phyloP scores from a whole-genome alignment of 2,113 vertebrate species.

The Butorides virescens region DNA sequence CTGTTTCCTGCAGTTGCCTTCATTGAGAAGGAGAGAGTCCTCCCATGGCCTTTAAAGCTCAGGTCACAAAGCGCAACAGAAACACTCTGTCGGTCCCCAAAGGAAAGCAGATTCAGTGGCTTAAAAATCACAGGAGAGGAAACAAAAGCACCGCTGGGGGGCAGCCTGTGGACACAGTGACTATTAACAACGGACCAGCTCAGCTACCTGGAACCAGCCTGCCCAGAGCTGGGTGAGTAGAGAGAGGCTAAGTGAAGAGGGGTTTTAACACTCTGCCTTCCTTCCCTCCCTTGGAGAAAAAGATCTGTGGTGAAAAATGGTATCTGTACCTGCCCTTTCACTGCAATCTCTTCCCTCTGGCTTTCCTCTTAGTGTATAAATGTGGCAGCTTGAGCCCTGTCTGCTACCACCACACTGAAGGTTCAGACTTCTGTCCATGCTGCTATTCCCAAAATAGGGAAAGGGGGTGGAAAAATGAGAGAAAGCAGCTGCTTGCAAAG shows the following conservation, averaged over 20 bases:
- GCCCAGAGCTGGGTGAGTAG: neutral
- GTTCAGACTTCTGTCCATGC: neutral
- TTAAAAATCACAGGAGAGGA: neutral
- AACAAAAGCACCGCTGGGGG: neutral
- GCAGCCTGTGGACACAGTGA: neutral
- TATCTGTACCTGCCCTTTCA: neutral
- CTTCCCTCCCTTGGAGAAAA: neutral
- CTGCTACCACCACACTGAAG: neutral
- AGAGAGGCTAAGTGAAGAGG: neutral
- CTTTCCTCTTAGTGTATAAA: neutral
- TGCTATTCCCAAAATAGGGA: neutral
- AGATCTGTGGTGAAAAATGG: neutral
- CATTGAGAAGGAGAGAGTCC: neutral
- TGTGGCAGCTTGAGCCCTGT: neutral
- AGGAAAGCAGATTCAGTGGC: neutral
- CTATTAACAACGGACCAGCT: neutral
- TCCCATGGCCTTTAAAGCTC: neutral
- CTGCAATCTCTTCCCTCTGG: neutral
- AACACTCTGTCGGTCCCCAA: neutral
- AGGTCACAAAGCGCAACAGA: neutral
- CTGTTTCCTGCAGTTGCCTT: neutral
- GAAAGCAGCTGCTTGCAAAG: neutral
- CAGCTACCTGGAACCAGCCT: neutral
- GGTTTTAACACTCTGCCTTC: neutral
- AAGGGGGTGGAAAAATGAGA: neutral